Conservation (phyloP, 2,797 vertebrate genomes). For the Sebastes steindachneri region DNA sequence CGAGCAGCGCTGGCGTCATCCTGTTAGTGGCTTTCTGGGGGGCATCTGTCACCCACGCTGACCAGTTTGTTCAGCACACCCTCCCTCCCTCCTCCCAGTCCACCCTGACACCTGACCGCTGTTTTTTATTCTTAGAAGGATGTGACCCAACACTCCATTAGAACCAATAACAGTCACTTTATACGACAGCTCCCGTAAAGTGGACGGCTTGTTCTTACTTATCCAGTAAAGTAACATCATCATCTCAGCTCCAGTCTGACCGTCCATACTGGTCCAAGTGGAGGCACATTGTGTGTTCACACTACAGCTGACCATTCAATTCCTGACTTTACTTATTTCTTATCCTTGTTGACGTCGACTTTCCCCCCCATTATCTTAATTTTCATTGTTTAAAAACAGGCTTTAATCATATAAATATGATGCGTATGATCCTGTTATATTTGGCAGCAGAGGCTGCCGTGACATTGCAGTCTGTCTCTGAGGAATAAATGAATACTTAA, state of each 20-base stretch:
- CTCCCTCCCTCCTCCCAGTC: not conserved
- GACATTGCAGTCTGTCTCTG: not conserved
- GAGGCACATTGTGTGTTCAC: not conserved
- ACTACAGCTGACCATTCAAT: not conserved
- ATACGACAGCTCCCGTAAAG: not conserved
- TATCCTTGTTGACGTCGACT: not conserved
- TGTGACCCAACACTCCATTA: not conserved
- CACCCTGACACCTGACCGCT: not conserved
- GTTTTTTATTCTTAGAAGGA: not conserved
- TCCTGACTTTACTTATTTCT: not conserved
- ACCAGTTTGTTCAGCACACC: conserved; percentile 1
- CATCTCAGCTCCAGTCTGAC: not conserved
- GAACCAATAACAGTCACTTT: not conserved
- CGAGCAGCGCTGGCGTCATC: conserved; percentile 85
- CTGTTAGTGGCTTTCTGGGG: conserved; percentile 90
- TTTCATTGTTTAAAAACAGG: not conserved
- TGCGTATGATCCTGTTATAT: not conserved
- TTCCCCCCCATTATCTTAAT: not conserved
- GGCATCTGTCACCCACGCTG: conserved; percentile 84
- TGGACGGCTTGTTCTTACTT: not conserved
- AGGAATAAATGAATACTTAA: conserved; percentile 32
- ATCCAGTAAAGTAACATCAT: not conserved
- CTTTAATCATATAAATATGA: not conserved
- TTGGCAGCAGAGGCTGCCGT: not conserved
- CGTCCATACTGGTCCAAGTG: not conserved